These are phyloP conservation scores for Pseudomyrmex concolor DNA, from an alignment of 1,140 invertebrate genomes.

Conservation along the genomic window DNA sequence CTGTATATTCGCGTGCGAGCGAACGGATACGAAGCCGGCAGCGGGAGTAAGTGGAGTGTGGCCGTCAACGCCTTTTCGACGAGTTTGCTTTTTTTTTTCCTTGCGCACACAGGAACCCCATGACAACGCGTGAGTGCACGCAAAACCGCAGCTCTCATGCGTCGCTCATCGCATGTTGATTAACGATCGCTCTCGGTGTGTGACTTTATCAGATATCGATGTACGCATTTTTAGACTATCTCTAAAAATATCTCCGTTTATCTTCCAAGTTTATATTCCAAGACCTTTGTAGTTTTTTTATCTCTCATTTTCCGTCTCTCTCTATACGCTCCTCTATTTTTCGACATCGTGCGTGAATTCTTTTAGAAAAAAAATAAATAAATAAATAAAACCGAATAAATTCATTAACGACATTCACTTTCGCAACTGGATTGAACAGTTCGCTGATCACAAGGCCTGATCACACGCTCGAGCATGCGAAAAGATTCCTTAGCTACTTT, in stretches of 20 bases:
- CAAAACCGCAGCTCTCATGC: too few relatives aligned
- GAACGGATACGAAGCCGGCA: neutral
- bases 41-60: neutral
- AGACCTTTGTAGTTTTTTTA: too few relatives aligned
- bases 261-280: too few relatives aligned
- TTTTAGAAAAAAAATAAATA: too few relatives aligned
- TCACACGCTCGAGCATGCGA: conserved; percentile 59
- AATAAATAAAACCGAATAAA: neutral
- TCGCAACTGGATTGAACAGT: conserved; percentile 71
- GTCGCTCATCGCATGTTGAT: too few relatives aligned
- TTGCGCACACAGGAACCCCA: neutral
- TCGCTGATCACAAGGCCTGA: conserved; percentile 51
- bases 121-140: neutral
- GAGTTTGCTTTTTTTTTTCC: neutral
- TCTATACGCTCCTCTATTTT: too few relatives aligned
- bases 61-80: neutral
- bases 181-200: too few relatives aligned
- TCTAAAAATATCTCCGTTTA: neutral
- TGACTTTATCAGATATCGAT: too few relatives aligned
- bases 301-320: too few relatives aligned
- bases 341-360: conserved; percentile 26
- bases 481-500: conserved; percentile 67
- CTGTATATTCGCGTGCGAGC: neutral
- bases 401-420: conserved; percentile 51
- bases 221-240: too few relatives aligned